These are phyloP conservation scores for Trichomalopsis sarcophagae DNA, from an alignment of 1,140 invertebrate species.

Conservation along the genomic window DNA sequence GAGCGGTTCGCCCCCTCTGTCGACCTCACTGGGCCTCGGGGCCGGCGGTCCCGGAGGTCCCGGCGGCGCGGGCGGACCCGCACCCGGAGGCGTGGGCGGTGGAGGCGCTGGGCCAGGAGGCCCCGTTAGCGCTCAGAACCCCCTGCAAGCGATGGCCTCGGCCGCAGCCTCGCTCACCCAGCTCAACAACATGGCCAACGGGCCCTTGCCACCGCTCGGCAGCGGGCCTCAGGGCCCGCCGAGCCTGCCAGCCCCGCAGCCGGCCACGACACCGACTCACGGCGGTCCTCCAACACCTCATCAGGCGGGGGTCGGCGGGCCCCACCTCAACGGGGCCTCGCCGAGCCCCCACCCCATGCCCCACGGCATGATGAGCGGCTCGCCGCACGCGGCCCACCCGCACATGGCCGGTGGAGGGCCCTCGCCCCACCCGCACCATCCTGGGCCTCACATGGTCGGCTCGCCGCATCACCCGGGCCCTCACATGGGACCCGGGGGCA, in stretches of 20 bases:
- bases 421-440: conserved; percentile 70
- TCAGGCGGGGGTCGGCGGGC: conserved; percentile 62
- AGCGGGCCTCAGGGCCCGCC: conserved; percentile 65
- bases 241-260: conserved; percentile 68
- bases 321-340: conserved; percentile 72
- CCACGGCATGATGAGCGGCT: conserved; percentile 70
- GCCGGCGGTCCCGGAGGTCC: neutral
- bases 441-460: conserved; percentile 70
- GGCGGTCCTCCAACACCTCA: conserved; percentile 70
- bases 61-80: conserved; percentile 31
- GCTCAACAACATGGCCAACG: conserved; percentile 73
- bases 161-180: conserved; percentile 70
- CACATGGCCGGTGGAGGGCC: conserved; percentile 70
- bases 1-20: conserved; percentile 67
- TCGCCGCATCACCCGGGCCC: conserved; percentile 70
- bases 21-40: conserved; percentile 57
- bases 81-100: conserved; percentile 26
- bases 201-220: conserved; percentile 68
- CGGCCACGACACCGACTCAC: conserved; percentile 71
- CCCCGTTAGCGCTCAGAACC: conserved; percentile 62
- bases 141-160: conserved; percentile 72
- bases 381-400: conserved; percentile 68
- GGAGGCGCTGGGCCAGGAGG: conserved; percentile 42
- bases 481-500: conserved; percentile 67
- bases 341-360: conserved; percentile 73